A percentile compares a stretch with the other conserved stretches of the same genome.
Conservation (phyloP, 2,888 invertebrate species). For the Hetaerina titia region DNA sequence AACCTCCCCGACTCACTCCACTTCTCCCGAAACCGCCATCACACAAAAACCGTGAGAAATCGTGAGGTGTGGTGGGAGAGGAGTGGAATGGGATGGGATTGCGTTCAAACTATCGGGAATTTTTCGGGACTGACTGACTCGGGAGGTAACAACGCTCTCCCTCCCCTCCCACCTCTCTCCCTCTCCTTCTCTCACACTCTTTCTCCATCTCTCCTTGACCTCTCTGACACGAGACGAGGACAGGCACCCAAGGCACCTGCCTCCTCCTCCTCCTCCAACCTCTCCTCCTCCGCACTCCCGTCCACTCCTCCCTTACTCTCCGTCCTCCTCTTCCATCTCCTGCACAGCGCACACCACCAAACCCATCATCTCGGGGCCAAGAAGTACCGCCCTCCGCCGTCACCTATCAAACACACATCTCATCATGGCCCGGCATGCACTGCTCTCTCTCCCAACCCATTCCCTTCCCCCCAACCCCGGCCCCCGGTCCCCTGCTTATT, state of each 20-base stretch:
- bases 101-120: no score
- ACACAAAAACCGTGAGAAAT: constrained; percentile 51
- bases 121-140: no score
- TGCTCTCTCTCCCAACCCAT: neutral
- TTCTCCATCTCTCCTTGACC: constrained; percentile 32
- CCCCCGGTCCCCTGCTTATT: no score
- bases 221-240: constrained; percentile 17
- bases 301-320: neutral
- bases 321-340: no score
- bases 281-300: neutral
- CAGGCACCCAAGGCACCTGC: neutral
- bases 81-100: no score
- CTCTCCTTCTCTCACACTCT: no score
- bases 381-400: neutral
- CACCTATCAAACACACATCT: constrained; percentile 51
- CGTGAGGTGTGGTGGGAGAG: neutral
- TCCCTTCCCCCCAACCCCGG: neutral
- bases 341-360: neutral
- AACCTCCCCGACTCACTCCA: neutral
- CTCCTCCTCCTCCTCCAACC: no score
- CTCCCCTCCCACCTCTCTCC: no score
- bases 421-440: neutral
- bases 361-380: neutral
- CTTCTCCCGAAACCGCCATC: constrained; percentile 7
- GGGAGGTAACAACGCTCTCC: no score